These are phyloP conservation scores for Vidua chalybeata DNA, from an alignment of 2,113 vertebrate genomes.

Conservation along the genomic window DNA sequence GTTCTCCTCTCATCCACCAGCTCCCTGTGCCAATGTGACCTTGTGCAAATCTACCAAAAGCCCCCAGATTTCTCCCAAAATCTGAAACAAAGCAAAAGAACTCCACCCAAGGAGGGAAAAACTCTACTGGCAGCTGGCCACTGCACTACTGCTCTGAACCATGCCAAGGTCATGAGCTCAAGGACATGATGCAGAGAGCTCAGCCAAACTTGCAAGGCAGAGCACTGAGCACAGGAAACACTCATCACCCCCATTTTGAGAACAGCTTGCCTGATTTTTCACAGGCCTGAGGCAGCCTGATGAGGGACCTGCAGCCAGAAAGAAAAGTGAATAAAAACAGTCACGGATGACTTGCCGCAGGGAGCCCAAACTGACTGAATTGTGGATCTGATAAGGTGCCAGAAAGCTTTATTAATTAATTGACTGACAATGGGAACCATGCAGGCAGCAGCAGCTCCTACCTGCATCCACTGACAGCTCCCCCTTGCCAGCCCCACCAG, in stretches of 20 bases:
- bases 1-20: background rate
- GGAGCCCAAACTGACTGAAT: background rate
- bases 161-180: background rate
- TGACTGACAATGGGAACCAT: background rate
- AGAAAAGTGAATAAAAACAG: background rate
- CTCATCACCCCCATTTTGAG: background rate
- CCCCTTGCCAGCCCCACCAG: background rate
- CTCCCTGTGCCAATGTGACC: background rate
- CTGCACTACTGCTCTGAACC: background rate
- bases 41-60: background rate
- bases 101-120: background rate
- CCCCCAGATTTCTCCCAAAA: rapidly evolving
- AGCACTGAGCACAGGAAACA: background rate
- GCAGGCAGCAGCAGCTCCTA: background rate
- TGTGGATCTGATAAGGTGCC: background rate
- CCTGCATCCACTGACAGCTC: background rate
- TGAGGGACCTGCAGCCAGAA: background rate
- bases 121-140: background rate
- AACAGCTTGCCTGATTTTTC: background rate
- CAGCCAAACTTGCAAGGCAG: background rate
- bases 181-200: background rate
- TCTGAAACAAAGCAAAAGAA: background rate
- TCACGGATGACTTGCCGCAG: rapidly evolving
- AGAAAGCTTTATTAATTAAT: background rate
- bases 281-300: background rate